These are phyloP conservation scores for Paragorgia papillata DNA, from an alignment of 92 coral and sea anemone genomes.

Conservation along the genomic window DNA sequence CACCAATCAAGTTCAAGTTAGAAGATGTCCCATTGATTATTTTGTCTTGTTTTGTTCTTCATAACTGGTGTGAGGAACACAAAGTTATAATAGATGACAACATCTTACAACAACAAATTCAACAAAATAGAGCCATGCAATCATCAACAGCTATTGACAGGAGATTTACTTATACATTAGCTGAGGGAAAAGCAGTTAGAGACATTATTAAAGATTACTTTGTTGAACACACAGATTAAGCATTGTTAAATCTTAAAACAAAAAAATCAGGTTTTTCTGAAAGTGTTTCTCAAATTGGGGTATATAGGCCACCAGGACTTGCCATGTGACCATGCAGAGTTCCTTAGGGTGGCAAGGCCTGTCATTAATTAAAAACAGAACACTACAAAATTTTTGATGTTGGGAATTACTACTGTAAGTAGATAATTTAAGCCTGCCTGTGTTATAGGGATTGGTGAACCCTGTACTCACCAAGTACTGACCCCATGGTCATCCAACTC, in stretches of 20 bases:
- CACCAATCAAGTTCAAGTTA: slow-evolving; percentile 4
- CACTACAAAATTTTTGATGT: too few relatives aligned
- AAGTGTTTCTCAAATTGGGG: too few relatives aligned
- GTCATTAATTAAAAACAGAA: too few relatives aligned
- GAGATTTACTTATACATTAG: slow-evolving; percentile 29
- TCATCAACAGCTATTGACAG: slow-evolving; percentile 40
- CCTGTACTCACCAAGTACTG: too few relatives aligned
- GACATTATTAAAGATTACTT: slow-evolving; percentile 47
- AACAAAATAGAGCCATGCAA: slow-evolving; percentile 14
- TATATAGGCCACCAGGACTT: too few relatives aligned
- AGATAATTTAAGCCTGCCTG: too few relatives aligned
- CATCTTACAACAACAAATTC: slow-evolving; percentile 30
- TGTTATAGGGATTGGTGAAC: too few relatives aligned
- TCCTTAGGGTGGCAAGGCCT: too few relatives aligned
- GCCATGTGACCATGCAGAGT: too few relatives aligned
- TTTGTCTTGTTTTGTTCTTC: slow-evolving; percentile 27
- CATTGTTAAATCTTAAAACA: neutral
- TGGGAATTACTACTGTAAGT: too few relatives aligned
- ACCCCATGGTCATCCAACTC: too few relatives aligned
- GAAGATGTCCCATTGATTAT: slow-evolving; percentile 22
- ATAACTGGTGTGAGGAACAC: slow-evolving; percentile 36
- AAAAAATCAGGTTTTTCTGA: neutral
- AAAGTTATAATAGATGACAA: slow-evolving; percentile 9
- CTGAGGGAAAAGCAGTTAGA: slow-evolving; percentile 39
- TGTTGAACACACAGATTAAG: slow-evolving; percentile 41